Evolutionary conservation across 1,140 invertebrate species (phyloP).

Genomic region (Polypedilum pembai): DNA sequence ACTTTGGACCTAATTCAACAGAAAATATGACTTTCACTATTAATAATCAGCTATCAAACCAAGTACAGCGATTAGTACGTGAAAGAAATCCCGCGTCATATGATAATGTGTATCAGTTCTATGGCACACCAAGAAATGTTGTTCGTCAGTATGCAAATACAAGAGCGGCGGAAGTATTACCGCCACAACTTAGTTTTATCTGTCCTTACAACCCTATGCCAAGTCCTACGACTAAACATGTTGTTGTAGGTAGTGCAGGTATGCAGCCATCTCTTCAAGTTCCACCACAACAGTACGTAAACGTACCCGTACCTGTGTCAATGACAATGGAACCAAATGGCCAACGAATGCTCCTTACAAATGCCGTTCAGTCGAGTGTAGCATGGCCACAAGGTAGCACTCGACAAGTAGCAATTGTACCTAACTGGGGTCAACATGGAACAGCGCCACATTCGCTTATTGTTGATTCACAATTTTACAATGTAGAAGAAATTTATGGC

Average conservation of each 20-base stretch:
- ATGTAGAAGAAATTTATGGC: slow-evolving; percentile 49
- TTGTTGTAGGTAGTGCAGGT: slow-evolving; percentile 73
- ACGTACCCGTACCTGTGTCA: slow-evolving; percentile 66
- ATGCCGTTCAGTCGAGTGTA: slow-evolving; percentile 62
- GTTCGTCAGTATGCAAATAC: slow-evolving; percentile 56
- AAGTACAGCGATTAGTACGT: slow-evolving; percentile 59
- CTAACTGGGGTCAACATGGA: slow-evolving; percentile 80
- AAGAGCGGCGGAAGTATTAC: slow-evolving; percentile 68
- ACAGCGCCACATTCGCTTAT: slow-evolving; percentile 70
- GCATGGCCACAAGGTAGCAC: slow-evolving; percentile 68
- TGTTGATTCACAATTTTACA: slow-evolving; percentile 66
- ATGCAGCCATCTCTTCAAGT: slow-evolving; percentile 54
- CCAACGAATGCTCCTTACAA: slow-evolving; percentile 60
- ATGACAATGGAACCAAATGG: slow-evolving; percentile 66
- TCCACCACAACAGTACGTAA: slow-evolving; percentile 75
- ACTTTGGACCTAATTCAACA: slow-evolving; percentile 66
- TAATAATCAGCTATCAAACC: slow-evolving; percentile 73
- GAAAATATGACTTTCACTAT: slow-evolving; percentile 82
- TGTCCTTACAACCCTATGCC: slow-evolving; percentile 82
- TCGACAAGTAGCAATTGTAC: slow-evolving; percentile 76
- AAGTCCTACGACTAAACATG: slow-evolving; percentile 76
- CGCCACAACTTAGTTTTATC: slow-evolving; percentile 87
- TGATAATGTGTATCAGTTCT: slow-evolving; percentile 77
- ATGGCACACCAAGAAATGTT: slow-evolving; percentile 65
- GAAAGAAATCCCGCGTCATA: slow-evolving; percentile 58